A percentile compares a stretch with the other conserved stretches of the same genome.
Evolutionary conservation across 2,113 vertebrate genomes (phyloP).

Genomic region (Jacana jacana): DNA sequence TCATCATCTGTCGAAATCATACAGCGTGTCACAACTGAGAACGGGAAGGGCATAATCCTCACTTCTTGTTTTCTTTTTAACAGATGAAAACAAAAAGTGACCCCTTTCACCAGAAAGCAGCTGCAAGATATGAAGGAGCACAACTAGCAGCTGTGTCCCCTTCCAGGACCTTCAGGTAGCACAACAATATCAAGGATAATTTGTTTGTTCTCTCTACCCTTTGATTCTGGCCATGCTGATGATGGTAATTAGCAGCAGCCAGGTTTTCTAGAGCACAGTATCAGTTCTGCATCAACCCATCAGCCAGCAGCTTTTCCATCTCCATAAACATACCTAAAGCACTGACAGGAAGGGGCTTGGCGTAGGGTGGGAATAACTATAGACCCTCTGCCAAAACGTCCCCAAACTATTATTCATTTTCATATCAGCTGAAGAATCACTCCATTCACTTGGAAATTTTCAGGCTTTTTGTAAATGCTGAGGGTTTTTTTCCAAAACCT

Average conservation of each 20-base stretch:
- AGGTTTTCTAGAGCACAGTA: not conserved
- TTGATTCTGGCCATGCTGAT: not conserved
- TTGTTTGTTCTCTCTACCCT: not conserved
- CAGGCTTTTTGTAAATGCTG: not conserved
- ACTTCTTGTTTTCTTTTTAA: not conserved
- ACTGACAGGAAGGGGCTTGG: not conserved
- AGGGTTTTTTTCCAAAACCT: not conserved
- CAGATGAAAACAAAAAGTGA: not conserved
- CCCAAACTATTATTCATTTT: not conserved
- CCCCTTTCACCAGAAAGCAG: not conserved
- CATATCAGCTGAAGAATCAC: not conserved
- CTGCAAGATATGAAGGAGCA: not conserved
- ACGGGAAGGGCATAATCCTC: not conserved
- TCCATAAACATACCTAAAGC: not conserved
- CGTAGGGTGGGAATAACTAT: rapidly evolving
- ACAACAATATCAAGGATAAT: not conserved
- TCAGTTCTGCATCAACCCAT: not conserved
- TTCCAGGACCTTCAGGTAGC: not conserved
- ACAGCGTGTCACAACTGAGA: not conserved
- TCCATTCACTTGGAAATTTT: not conserved
- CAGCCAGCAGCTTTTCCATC: not conserved
- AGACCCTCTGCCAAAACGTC: not conserved
- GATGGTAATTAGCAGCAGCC: not conserved
- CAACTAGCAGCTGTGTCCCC: not conserved
- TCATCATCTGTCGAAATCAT: not conserved